A percentile compares a stretch with the other conserved stretches of the same genome.
Evolutionary conservation across 2,113 vertebrate species (phyloP).

Genomic region (Podiceps cristatus): DNA sequence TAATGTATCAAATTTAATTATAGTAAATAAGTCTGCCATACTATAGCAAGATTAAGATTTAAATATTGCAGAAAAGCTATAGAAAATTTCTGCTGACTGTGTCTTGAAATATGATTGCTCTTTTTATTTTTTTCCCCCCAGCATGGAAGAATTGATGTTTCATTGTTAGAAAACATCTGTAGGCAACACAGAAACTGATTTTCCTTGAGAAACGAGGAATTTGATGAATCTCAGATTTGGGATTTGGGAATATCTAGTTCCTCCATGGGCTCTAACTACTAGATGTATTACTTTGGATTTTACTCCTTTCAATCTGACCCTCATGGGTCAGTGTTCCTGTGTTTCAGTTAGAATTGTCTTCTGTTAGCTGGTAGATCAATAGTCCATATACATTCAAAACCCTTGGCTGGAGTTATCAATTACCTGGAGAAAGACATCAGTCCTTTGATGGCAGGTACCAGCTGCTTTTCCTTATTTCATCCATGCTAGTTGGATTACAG

Average conservation of each 20-base stretch:
- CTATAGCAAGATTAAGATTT: not conserved
- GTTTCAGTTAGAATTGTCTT: not conserved
- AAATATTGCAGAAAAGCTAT: not conserved
- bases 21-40: not conserved
- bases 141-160: not conserved
- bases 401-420: not conserved
- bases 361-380: not conserved
- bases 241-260: not conserved
- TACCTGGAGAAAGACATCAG: not conserved
- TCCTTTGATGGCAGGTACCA: not conserved
- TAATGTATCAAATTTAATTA: not conserved
- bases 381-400: not conserved
- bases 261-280: not conserved
- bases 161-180: not conserved
- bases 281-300: not conserved
- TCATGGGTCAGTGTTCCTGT: fast-evolving
- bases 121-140: not conserved
- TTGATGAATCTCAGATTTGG: not conserved
- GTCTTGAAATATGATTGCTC: not conserved
- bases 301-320: not conserved
- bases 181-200: not conserved
- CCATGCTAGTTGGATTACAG: not conserved
- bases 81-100: not conserved
- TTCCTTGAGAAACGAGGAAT: not conserved
- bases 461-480: not conserved